Conservation (phyloP, 2,888 invertebrate genomes). For the Athripsodes cinereus region DNA sequence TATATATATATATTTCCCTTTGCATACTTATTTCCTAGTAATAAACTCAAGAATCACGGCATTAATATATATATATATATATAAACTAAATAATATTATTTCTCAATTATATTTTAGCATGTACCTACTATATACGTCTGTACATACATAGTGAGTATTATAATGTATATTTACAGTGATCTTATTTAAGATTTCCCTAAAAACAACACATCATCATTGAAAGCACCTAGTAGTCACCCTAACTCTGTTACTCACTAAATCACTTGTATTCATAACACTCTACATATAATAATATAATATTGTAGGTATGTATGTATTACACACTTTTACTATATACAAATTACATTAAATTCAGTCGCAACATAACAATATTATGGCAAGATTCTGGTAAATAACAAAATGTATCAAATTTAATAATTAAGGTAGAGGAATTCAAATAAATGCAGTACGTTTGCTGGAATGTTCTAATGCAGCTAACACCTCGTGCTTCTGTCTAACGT, state of each 20-base stretch:
- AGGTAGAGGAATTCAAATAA: conserved; percentile 39
- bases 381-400: conserved; percentile 15
- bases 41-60: too few relatives aligned
- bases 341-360: conserved; percentile 19
- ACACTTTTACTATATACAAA: conserved; percentile 1
- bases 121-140: too few relatives aligned
- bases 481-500: conserved; percentile 87
- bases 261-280: not conserved
- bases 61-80: too few relatives aligned
- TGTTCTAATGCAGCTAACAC: conserved; percentile 83
- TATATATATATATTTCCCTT: too few relatives aligned
- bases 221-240: conserved; percentile 24
- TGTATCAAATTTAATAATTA: not conserved
- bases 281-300: too few relatives aligned
- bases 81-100: too few relatives aligned
- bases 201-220: conserved; percentile 18
- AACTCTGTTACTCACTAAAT: not conserved
- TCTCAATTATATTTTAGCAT: too few relatives aligned
- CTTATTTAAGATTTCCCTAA: not conserved
- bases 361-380: conserved; percentile 24
- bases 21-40: too few relatives aligned
- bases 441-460: conserved; percentile 74
- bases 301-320: not conserved
- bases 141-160: too few relatives aligned
- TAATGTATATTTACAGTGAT: too few relatives aligned